Evolutionary conservation across 2,888 invertebrate species (phyloP).

Genomic region (Parascotia fuliginaria): DNA sequence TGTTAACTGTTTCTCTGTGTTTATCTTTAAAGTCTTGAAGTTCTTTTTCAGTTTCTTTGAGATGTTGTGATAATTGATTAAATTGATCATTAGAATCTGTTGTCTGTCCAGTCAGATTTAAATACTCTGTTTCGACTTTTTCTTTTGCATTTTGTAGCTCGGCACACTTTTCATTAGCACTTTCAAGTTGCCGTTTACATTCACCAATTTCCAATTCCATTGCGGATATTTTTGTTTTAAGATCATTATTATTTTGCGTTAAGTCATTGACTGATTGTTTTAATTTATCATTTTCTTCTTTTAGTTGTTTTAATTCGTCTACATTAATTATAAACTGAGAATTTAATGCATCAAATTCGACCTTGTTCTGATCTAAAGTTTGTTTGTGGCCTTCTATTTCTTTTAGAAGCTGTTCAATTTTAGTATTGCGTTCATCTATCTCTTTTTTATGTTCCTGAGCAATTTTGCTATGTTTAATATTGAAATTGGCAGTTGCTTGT

Average conservation of each 20-base stretch:
- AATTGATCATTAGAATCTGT: conserved; percentile 87
- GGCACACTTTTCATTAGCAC: conserved; percentile 84
- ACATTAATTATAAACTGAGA: conserved; percentile 76
- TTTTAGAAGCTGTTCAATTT: conserved; percentile 79
- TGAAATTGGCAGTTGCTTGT: conserved; percentile 77
- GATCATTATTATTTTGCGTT: conserved; percentile 65
- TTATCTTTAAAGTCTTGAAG: conserved; percentile 82
- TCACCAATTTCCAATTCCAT: conserved; percentile 86
- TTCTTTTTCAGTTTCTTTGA: conserved; percentile 86
- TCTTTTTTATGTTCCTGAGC: conserved; percentile 82
- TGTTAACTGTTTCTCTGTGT: conserved; percentile 72
- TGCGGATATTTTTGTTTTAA: conserved; percentile 71
- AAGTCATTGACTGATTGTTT: conserved; percentile 74
- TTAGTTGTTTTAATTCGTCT: conserved; percentile 73
- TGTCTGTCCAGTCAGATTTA: conserved; percentile 85
- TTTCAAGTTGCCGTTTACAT: conserved; percentile 83
- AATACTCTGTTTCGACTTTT: conserved; percentile 86
- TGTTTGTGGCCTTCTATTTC: conserved; percentile 79
- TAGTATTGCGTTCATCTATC: conserved; percentile 78
- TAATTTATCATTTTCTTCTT: conserved; percentile 75
- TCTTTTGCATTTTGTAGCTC: conserved; percentile 85
- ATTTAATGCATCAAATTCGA: conserved; percentile 78
- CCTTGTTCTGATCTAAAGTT: conserved; percentile 75
- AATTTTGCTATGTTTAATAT: conserved; percentile 80
- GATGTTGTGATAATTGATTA: conserved; percentile 81